These are phyloP conservation scores for Falco biarmicus DNA, from an alignment of 2,797 vertebrate genomes.

Conservation along the genomic window DNA sequence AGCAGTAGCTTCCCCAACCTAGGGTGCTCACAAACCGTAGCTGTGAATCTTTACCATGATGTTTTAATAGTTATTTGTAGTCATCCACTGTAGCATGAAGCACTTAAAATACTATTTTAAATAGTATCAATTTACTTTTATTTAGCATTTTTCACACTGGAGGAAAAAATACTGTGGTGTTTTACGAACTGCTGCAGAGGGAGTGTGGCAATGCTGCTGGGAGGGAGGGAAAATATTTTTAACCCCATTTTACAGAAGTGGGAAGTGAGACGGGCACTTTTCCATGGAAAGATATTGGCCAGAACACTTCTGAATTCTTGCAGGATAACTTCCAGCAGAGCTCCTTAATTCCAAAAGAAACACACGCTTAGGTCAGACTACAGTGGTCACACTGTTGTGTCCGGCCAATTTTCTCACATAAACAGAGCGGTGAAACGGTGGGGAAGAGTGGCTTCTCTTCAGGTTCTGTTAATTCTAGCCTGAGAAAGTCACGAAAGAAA, in stretches of 20 bases:
- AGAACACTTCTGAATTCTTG: neutral
- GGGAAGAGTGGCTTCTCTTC: slow-evolving; percentile 7
- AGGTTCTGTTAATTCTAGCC: slow-evolving; percentile 46
- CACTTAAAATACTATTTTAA: neutral
- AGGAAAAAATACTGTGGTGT: slow-evolving; percentile 24
- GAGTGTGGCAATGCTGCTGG: slow-evolving; percentile 17
- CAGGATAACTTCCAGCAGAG: neutral
- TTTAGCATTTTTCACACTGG: slow-evolving; percentile 1
- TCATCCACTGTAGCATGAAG: neutral
- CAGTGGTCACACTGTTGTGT: neutral
- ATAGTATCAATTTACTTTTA: slow-evolving; percentile 12
- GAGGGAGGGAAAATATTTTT: slow-evolving; percentile 39
- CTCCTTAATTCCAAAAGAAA: slow-evolving; percentile 1
- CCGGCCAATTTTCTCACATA: neutral
- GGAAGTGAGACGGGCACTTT: slow-evolving; percentile 18
- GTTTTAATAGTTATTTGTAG: neutral
- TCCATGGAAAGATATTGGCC: neutral
- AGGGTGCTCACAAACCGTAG: fast-evolving
- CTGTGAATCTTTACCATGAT: neutral
- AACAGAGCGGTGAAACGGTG: neutral
- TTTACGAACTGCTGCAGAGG: neutral
- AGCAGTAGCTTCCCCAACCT: neutral
- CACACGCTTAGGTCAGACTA: neutral
- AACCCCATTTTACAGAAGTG: slow-evolving; percentile 54
- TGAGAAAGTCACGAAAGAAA: slow-evolving; percentile 58